These are phyloP conservation scores for Etia nguti DNA, from an alignment of 2,113 vertebrate genomes.

Conservation along the genomic window DNA sequence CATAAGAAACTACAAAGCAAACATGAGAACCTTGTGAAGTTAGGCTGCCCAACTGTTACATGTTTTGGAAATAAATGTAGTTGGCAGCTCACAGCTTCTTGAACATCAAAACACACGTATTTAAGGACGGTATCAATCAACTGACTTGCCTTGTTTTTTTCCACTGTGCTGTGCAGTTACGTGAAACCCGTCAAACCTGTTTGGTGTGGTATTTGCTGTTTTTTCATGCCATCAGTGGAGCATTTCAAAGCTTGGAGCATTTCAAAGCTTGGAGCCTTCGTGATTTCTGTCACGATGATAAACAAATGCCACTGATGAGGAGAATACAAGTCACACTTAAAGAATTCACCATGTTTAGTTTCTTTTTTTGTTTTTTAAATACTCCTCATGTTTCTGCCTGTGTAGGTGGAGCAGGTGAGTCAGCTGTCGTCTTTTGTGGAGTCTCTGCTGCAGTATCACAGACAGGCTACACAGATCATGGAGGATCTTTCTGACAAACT, in stretches of 20 bases:
- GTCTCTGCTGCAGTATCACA: constrained; percentile 91
- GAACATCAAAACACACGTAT: background rate
- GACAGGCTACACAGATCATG: constrained; percentile 82
- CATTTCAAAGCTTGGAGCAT: background rate
- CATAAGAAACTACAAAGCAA: background rate
- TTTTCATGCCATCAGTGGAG: background rate
- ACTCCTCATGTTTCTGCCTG: background rate
- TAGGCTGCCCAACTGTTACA: background rate
- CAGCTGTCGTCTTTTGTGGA: constrained; percentile 91
- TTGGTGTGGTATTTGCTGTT: background rate
- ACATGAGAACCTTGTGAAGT: background rate
- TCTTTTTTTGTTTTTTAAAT: background rate
- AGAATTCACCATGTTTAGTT: background rate
- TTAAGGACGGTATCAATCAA: background rate
- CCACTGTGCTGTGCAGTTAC: background rate
- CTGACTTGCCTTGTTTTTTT: background rate
- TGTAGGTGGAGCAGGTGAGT: constrained; percentile 93
- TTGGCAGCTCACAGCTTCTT: background rate
- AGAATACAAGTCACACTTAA: background rate
- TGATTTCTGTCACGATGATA: background rate
- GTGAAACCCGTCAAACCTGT: constrained; percentile 28
- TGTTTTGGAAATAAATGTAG: background rate
- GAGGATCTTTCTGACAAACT: constrained; percentile 84
- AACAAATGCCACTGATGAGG: background rate
- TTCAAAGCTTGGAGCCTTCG: background rate